Conservation (phyloP, 2,888 invertebrate species). For the Leptura quadrifasciata region DNA sequence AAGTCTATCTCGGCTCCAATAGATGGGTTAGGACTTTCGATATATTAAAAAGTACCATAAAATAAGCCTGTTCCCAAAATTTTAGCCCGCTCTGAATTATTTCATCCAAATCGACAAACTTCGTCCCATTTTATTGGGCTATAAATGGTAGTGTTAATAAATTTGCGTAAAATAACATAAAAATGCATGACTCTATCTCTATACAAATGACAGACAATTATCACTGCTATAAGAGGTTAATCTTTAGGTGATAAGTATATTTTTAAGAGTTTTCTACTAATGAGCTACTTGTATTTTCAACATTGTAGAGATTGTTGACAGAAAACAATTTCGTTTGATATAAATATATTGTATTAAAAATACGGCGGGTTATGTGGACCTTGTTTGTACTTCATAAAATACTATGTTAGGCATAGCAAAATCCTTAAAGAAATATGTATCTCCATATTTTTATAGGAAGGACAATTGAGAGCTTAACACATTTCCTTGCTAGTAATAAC, state of each 20-base stretch:
- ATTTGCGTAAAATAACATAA: too few relatives aligned
- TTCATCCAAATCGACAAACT: too few relatives aligned
- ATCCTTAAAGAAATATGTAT: slow-evolving; percentile 16
- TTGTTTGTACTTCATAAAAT: slow-evolving; percentile 63
- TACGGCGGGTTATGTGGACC: slow-evolving; percentile 68
- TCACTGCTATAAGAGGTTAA: background rate
- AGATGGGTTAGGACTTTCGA: too few relatives aligned
- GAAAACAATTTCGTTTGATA: slow-evolving; percentile 22
- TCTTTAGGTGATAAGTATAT: slow-evolving; percentile 1
- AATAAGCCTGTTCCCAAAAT: too few relatives aligned
- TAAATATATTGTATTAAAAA: slow-evolving; percentile 37
- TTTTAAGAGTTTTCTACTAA: background rate
- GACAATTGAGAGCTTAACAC: background rate
- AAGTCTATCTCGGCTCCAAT: too few relatives aligned
- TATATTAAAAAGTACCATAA: too few relatives aligned
- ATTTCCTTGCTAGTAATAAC: background rate
- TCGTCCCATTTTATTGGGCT: too few relatives aligned
- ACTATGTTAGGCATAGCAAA: slow-evolving; percentile 26
- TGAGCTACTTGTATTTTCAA: background rate
- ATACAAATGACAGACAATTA: too few relatives aligned
- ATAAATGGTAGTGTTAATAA: too few relatives aligned
- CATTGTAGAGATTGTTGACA: background rate
- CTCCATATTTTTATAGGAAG: background rate
- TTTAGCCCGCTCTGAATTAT: too few relatives aligned
- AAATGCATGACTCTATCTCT: too few relatives aligned